These are phyloP conservation scores for Paradisaea rubra DNA, from an alignment of 2,113 vertebrate genomes.

Conservation along the genomic window DNA sequence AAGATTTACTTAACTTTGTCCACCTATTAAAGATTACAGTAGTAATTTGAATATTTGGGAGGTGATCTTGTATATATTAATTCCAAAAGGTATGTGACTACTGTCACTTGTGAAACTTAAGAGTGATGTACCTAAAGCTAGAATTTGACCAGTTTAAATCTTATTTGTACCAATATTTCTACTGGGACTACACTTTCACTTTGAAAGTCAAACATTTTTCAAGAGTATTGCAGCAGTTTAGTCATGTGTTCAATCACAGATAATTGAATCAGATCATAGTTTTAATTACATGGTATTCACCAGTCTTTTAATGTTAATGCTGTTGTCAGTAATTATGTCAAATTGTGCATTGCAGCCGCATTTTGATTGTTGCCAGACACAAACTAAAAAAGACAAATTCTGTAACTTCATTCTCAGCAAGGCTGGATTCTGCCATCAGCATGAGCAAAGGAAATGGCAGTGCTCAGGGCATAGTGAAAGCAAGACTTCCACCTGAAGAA, in stretches of 20 bases:
- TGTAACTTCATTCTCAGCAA: not conserved
- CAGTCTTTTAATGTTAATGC: not conserved
- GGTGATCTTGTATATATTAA: not conserved
- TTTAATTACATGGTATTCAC: not conserved
- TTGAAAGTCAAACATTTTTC: not conserved
- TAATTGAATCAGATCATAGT: not conserved
- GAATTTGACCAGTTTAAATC: not conserved
- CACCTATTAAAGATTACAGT: not conserved
- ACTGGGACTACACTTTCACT: not conserved
- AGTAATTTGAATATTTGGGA: not conserved
- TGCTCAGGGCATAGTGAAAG: not conserved
- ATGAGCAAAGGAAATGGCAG: not conserved
- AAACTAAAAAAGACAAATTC: not conserved
- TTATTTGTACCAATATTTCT: not conserved
- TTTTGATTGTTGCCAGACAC: not conserved
- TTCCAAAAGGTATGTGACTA: not conserved
- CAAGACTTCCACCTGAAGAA: not conserved
- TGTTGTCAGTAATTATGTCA: not conserved
- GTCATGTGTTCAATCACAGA: not conserved
- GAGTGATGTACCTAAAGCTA: not conserved
- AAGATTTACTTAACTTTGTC: not conserved
- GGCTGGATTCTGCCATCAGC: not conserved
- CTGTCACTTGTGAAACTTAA: not conserved
- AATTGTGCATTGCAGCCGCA: not conserved
- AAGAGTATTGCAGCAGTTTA: not conserved